A percentile compares a stretch with the other conserved stretches of the same genome.
Conservation (phyloP, 2,888 invertebrate genomes). For the Xylophagus ater region DNA sequence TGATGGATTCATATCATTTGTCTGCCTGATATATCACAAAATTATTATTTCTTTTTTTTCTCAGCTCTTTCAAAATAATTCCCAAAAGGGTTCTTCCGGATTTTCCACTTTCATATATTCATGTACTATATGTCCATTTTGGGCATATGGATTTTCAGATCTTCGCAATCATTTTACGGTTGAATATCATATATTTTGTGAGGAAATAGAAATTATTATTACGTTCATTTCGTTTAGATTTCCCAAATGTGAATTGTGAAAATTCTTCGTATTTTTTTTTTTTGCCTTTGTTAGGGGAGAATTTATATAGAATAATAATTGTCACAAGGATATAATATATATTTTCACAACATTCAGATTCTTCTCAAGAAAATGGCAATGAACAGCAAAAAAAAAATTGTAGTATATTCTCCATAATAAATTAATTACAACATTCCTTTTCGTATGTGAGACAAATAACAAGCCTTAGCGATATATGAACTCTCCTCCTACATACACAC, state of each 20-base stretch:
- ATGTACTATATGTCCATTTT: neutral
- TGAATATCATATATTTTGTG: conserved; percentile 3
- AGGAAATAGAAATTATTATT: conserved; percentile 1
- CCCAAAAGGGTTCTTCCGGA: conserved; percentile 4
- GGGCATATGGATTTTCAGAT: neutral
- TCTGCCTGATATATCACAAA: conserved; percentile 7
- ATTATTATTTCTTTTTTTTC: too few relatives aligned
- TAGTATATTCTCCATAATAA: conserved; percentile 14
- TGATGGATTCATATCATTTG: conserved; percentile 14
- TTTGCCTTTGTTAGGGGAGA: conserved; percentile 1
- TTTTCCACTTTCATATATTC: neutral
- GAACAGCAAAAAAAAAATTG: conserved; percentile 1
- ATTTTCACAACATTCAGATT: conserved; percentile 6
- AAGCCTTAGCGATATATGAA: neutral
- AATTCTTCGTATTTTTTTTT: conserved; percentile 3
- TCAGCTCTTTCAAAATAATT: too few relatives aligned
- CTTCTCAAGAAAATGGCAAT: conserved; percentile 1
- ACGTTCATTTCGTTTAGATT: too few relatives aligned
- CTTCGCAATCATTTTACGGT: conserved; percentile 1
- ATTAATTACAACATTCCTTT: conserved; percentile 17
- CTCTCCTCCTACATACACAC: neutral
- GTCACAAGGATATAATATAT: conserved; percentile 11
- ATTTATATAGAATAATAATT: conserved; percentile 8
- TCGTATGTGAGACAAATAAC: conserved; percentile 13
- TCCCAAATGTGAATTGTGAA: too few relatives aligned